Evolutionary conservation across 37 sponge, comb jelly and placozoan species (phyloP), one percentile per base, ranked within the genome.

Genomic region (Agelas oroides): DNA sequence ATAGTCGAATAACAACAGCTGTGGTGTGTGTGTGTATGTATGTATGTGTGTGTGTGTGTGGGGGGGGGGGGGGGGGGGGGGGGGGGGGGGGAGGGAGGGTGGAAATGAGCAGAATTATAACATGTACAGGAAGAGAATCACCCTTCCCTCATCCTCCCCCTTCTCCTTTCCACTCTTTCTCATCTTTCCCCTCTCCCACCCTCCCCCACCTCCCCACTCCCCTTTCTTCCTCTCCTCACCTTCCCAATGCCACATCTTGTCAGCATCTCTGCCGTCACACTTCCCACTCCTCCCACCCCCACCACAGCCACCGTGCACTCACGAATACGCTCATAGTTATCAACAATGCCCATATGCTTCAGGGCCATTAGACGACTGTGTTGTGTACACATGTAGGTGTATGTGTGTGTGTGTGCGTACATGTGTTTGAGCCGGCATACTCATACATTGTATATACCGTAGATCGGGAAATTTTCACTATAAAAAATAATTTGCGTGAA

Each of bases 251-350:
- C 99, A 77, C 99, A 99, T 46, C 99, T 82, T 15, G 97, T 94
- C 38, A 99, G 77, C 99, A 99, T 99, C 80, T 99, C 99, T 0
- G 99, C 90, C 35, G 97, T 86, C 17, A 99, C 99, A 87, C 97
- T 99, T 0, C 99, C 99, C 14, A 99, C 97, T 30, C 99, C 99
- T 18, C 99, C 99, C 37, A 99, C 85, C 0, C 98, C 98, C 16
- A 97, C 94, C 52, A 97, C 92, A 0, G 96, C 98, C 71, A 97
- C 98, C 19, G 85, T 86, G 46, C 63, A 86, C 35, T 91, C 77
- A 24, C 98, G 78, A 20, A 97, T 93, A 25, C 71, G 35, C 94
- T 96, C 85, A 76, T 96, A 99, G 75, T 99, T 87, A 28, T 90
- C 84, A 0, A 99, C 97, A 8, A 99, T 88, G 27, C 99, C 99